Percentiles rank a stretch among this genome's conserved stretches.
These are phyloP conservation scores for Schizopygopsis pylzovi DNA, from an alignment of 2,797 vertebrate species.

Conservation along the genomic window DNA sequence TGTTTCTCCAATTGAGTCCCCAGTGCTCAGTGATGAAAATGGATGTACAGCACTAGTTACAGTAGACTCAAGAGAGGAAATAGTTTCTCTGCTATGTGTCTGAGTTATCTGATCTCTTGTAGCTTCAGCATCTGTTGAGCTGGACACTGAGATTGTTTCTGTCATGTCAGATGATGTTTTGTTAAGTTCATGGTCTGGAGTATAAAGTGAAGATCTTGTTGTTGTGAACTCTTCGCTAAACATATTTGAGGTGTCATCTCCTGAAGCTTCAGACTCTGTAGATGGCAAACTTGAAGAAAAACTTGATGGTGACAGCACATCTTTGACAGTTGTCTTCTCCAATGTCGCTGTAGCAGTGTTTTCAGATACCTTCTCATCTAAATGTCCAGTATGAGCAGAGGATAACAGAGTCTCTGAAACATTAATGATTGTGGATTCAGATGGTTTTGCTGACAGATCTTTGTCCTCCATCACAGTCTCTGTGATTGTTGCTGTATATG, in stretches of 20 bases:
- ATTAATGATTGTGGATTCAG: conserved; percentile 18
- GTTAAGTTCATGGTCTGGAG: background rate
- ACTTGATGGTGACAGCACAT: background rate
- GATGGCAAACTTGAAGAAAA: background rate
- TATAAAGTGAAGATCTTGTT: background rate
- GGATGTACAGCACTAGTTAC: background rate
- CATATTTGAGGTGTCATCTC: conserved; percentile 24
- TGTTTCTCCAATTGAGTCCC: background rate
- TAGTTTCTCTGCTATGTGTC: background rate
- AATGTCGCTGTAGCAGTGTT: conserved; percentile 14
- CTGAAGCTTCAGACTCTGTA: conserved; percentile 43
- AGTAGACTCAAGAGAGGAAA: background rate
- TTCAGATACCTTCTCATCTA: conserved; percentile 29
- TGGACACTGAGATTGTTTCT: too few species aligned
- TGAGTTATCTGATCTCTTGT: too few species aligned
- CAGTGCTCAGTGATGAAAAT: background rate
- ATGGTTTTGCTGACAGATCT: background rate
- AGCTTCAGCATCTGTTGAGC: too few species aligned
- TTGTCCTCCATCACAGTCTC: too few species aligned
- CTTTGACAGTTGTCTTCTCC: conserved; percentile 26
- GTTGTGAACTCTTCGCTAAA: background rate
- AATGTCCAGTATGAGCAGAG: background rate
- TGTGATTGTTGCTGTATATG: too few species aligned
- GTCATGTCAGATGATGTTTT: too few species aligned
- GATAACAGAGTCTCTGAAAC: conserved; percentile 33